phyloP scores from a whole-genome alignment of 1,140 invertebrate genomes.

The Varroa destructor region DNA sequence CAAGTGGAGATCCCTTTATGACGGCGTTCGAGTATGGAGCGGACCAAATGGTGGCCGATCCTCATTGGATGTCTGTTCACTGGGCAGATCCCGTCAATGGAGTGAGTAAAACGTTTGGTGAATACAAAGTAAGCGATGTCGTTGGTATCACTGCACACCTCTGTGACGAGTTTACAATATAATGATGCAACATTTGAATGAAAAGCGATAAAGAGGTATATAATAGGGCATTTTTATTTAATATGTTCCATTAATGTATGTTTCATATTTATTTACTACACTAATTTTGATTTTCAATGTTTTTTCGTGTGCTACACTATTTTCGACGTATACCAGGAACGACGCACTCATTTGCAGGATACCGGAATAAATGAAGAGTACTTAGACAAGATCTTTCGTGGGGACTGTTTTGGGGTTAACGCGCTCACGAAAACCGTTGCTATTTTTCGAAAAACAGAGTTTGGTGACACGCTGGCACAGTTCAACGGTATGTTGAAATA shows the following conservation, averaged over 20 bases:
- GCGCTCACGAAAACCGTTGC: constrained; percentile 12
- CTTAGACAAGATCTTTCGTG: constrained; percentile 21
- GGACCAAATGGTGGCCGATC: neutral
- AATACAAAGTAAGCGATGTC: too few relatives aligned
- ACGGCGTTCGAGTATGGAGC: neutral
- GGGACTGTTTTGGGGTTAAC: neutral
- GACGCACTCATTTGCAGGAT: constrained; percentile 10
- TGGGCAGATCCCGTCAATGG: constrained; percentile 19
- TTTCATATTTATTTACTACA: neutral
- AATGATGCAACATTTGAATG: too few relatives aligned
- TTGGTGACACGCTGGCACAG: neutral
- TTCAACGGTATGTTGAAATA: neutral
- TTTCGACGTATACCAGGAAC: neutral
- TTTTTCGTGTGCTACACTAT: neutral
- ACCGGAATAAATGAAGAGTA: constrained; percentile 3
- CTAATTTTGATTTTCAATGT: neutral
- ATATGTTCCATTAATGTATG: too few relatives aligned
- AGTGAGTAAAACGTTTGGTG: constrained; percentile 1
- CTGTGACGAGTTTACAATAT: too few relatives aligned
- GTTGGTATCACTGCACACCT: too few relatives aligned
- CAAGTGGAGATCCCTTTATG: constrained; percentile 5
- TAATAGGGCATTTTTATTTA: too few relatives aligned
- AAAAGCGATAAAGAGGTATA: too few relatives aligned
- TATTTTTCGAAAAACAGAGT: constrained; percentile 16
- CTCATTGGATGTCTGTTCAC: constrained; percentile 12